These are phyloP conservation scores for Ptiloglossa arizonensis DNA, from an alignment of 1,140 invertebrate genomes.

Conservation along the genomic window DNA sequence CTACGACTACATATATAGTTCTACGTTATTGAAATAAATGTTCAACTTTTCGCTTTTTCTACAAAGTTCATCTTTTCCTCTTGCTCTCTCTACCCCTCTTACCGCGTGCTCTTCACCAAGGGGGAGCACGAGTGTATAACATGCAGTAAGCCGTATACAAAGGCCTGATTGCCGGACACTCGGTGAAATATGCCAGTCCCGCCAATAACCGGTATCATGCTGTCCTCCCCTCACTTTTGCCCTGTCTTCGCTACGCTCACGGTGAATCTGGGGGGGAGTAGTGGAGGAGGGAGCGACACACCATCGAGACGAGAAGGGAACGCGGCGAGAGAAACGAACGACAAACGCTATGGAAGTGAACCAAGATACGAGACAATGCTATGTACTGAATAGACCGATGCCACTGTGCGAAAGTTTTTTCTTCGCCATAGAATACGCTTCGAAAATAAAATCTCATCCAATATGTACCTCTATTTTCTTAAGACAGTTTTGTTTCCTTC, in stretches of 20 bases:
- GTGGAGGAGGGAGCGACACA: not conserved
- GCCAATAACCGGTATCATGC: conserved; percentile 75
- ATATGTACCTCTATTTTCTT: not conserved
- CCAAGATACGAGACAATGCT: conserved; percentile 48
- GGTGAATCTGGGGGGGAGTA: not conserved
- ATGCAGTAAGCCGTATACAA: conserved; percentile 64
- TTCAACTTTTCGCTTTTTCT: conserved; percentile 37
- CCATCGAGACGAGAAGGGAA: not conserved
- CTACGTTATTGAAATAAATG: conserved; percentile 57
- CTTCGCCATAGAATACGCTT: not conserved
- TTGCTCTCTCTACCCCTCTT: not conserved
- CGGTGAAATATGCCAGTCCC: conserved; percentile 76
- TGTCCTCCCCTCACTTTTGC: conserved; percentile 56
- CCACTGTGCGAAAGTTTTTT: conserved; percentile 27
- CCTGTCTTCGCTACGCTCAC: conserved; percentile 46
- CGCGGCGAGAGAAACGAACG: conserved; percentile 3
- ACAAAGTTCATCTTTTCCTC: not conserved
- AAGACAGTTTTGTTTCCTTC: not conserved
- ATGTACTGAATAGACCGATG: conserved; percentile 28
- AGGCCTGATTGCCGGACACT: conserved; percentile 70
- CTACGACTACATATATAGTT: conserved; percentile 51
- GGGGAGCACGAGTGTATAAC: conserved; percentile 41
- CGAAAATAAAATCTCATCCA: not conserved
- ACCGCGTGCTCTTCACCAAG: not conserved
- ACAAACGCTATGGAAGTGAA: conserved; percentile 51